Conservation (phyloP, 2,797 vertebrate species). For the Tapirus indicus region DNA sequence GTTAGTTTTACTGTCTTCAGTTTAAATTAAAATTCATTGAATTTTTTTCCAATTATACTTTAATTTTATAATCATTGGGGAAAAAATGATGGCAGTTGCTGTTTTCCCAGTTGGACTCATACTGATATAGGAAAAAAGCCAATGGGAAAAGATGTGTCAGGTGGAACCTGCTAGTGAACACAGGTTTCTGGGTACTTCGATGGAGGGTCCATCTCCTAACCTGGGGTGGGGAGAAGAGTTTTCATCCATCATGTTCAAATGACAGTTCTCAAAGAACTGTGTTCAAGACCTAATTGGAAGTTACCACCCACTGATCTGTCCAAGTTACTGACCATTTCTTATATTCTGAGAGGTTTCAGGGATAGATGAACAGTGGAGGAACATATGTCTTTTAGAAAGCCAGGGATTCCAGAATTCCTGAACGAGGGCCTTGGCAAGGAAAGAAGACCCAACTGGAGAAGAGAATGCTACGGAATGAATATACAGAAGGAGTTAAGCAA, state of each 20-base stretch:
- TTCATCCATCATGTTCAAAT: constrained; percentile 4
- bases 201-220: background rate
- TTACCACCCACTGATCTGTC: background rate
- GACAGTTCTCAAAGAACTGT: background rate
- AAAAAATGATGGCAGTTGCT: background rate
- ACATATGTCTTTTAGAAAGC: background rate
- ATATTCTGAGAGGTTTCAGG: background rate
- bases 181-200: background rate
- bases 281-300: constrained; percentile 22
- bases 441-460: constrained; percentile 13
- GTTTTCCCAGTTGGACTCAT: background rate
- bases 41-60: background rate
- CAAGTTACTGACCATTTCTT: constrained; percentile 7
- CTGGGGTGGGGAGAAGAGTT: background rate
- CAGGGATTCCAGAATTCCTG: background rate
- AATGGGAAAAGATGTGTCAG: background rate
- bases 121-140: background rate
- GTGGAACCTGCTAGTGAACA: background rate
- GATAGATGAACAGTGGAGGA: background rate
- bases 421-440: background rate
- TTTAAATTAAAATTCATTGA: constrained; percentile 42
- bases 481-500: constrained; percentile 35
- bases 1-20: constrained; percentile 44
- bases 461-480: background rate
- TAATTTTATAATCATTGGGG: constrained; percentile 20